Evolutionary conservation across 2,113 vertebrate genomes (phyloP).

Genomic region (Turnix velox): DNA sequence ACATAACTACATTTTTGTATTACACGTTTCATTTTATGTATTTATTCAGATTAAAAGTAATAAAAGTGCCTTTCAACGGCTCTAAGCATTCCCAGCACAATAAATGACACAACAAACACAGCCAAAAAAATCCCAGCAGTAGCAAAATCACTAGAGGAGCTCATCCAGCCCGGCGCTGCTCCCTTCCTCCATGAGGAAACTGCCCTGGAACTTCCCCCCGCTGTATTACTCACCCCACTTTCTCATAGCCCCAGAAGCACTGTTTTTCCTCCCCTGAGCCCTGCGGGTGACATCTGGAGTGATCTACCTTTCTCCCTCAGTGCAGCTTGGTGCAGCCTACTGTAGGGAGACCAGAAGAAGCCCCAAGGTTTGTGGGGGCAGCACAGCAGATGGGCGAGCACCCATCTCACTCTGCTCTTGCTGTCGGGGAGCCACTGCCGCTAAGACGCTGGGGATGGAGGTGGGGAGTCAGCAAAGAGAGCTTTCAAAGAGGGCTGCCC

Average conservation of each 20-base stretch:
- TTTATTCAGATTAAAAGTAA: not conserved
- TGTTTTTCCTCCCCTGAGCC: not conserved
- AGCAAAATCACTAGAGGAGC: not conserved
- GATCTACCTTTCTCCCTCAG: not conserved
- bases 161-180: not conserved
- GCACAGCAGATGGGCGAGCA: fast-evolving
- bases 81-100: not conserved
- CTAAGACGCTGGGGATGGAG: not conserved
- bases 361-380: not conserved
- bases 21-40: not conserved
- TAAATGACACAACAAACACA: not conserved
- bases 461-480: not conserved
- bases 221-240: not conserved
- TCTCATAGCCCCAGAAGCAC: not conserved
- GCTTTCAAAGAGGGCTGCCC: not conserved
- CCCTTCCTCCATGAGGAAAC: not conserved
- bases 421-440: fast-evolving
- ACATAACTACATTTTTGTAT: not conserved
- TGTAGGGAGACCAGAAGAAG: not conserved
- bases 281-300: fast-evolving
- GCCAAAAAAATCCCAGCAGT: not conserved
- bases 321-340: fast-evolving
- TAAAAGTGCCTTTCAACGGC: not conserved
- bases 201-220: not conserved
- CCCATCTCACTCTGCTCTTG: not conserved